Base-by-base conservation (phyloP, 2,797 vertebrate genomes). In the Cheirogaleus major region DNA sequence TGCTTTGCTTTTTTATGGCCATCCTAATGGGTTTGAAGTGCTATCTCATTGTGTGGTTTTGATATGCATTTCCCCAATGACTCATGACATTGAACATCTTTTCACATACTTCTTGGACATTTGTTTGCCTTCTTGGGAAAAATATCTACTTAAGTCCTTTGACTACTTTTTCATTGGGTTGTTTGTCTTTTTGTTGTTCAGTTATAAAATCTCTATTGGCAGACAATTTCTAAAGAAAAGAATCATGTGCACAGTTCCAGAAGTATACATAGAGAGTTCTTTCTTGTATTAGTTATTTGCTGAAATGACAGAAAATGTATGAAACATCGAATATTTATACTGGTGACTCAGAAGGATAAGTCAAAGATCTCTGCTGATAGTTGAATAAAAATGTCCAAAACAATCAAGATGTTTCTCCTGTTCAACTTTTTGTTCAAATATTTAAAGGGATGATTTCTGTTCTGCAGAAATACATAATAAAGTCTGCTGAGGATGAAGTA, bases 321-420 rank as follows among this genome's bases (percentile, higher is more conserved):
- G 52, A 82, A 95, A 82, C 32, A 27, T 25, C 91, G 72, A 61
- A 73, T 94, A 93, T 83, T 91, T 84, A 59, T n/a, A 91, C 30
- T 5, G 72, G 2, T 57, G 95, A 84, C 17, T 96, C 80, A 93
- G 52, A 84, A 84, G 52, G 23, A n/a, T 79, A 95, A 93, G 32
- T 85, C 91, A 85, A 96, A 95, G 30, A 55, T 59, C 85, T 94
- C 5, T 18, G 57, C 22, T 67, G 17, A 35, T 73, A 59, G 30
- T 11, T 91, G 27, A 96, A 89, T 90, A 73, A 96, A 95, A 95
- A 80, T 89, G n/a, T 80, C 30, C n/a, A 86, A 89, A 91, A 65
- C 20, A 73, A 75, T 61, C 61, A 94, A 75, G 45, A 70, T 70
- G 23, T 92, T 89, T 72, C 52, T 95, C 38, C 30, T 48, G 8